Conservation (phyloP, 2,797 vertebrate genomes). For the Bradypus variegatus region DNA sequence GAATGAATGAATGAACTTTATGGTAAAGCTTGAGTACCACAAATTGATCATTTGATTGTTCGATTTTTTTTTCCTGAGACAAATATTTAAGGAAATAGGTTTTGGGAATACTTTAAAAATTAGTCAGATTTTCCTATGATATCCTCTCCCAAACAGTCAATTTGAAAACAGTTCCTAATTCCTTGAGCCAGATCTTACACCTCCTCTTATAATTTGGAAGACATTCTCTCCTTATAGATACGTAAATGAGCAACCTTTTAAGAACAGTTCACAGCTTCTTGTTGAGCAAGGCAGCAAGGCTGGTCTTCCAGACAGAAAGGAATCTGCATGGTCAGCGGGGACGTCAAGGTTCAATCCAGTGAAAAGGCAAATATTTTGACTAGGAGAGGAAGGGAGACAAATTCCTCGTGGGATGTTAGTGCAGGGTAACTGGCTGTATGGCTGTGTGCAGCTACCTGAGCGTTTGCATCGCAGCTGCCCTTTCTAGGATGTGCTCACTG, state of each 20-base stretch:
- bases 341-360: slow-evolving; percentile 55
- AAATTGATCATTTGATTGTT: background rate
- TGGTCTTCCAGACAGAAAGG: slow-evolving; percentile 61
- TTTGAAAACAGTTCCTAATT: background rate
- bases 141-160: background rate
- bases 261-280: slow-evolving; percentile 51
- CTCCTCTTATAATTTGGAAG: slow-evolving; percentile 2
- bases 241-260: slow-evolving; percentile 47
- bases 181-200: background rate
- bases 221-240: slow-evolving; percentile 38
- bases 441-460: slow-evolving; percentile 20
- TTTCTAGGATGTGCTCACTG: slow-evolving; percentile 11
- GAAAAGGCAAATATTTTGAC: slow-evolving; percentile 69
- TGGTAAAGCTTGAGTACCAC: background rate
- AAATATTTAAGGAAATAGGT: background rate
- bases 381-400: slow-evolving; percentile 54
- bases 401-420: slow-evolving; percentile 58
- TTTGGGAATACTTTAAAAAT: background rate
- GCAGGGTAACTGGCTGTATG: background rate
- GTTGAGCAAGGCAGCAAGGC: slow-evolving; percentile 55
- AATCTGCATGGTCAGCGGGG: slow-evolving; percentile 59
- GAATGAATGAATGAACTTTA: background rate
- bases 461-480: slow-evolving; percentile 41
- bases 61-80: background rate
- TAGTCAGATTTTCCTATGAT: background rate